Percentiles rank a stretch among this genome's conserved stretches.
These are phyloP conservation scores for Coptotermes formosanus DNA, from an alignment of 1,140 invertebrate genomes.

Conservation along the genomic window DNA sequence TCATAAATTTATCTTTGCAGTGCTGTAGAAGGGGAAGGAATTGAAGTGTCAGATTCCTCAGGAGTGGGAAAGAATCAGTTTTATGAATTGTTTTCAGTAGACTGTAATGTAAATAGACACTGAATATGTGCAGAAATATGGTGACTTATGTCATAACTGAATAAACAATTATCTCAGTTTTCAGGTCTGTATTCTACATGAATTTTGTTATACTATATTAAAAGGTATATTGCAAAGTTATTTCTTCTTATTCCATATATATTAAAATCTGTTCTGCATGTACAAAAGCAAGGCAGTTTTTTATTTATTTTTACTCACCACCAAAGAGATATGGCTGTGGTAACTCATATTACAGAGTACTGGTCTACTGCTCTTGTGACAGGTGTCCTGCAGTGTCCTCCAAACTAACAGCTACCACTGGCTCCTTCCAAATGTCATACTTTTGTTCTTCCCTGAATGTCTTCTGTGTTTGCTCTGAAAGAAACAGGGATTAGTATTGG, in stretches of 20 bases:
- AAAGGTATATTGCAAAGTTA: neutral
- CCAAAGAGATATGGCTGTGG: no score
- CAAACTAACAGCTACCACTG: neutral
- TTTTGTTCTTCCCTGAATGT: neutral
- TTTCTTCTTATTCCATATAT: neutral
- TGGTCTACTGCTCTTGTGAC: no score
- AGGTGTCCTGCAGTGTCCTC: neutral
- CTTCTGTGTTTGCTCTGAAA: neutral
- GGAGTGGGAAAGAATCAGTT: neutral
- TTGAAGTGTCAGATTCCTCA: neutral
- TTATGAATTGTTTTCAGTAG: neutral
- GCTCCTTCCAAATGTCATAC: neutral
- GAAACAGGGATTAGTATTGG: neutral
- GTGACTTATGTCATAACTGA: neutral
- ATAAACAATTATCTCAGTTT: neutral
- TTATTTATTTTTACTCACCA: no score
- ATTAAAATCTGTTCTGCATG: neutral
- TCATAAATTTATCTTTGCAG: neutral
- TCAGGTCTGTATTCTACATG: neutral
- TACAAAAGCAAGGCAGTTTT: neutral
- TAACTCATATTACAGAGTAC: neutral
- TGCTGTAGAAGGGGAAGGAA: neutral
- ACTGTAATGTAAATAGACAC: neutral
- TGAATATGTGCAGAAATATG: neutral
- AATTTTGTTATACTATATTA: conserved; percentile 6